These are phyloP conservation scores for Ailurus styani DNA, from an alignment of 2,113 vertebrate genomes.

Conservation along the genomic window DNA sequence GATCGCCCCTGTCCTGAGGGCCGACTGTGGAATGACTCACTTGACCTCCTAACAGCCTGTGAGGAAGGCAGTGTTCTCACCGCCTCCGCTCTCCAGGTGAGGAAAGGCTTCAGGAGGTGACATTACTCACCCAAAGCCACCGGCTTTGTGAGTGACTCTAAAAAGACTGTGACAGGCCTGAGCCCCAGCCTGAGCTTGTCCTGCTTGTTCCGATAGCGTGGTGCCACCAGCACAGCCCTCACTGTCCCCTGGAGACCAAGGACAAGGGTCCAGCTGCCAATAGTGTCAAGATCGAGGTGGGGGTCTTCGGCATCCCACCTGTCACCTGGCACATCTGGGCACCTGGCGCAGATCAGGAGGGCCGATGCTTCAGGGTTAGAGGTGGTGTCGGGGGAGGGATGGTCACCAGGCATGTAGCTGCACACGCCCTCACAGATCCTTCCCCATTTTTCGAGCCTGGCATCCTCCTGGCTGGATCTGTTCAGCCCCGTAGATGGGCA, in stretches of 20 bases:
- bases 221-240: not conserved
- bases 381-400: not conserved
- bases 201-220: not conserved
- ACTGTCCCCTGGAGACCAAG: not conserved
- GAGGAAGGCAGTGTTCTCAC: not conserved
- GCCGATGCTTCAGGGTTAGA: not conserved
- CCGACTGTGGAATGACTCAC: not conserved
- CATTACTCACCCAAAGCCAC: not conserved
- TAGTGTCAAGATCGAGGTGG: not conserved
- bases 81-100: not conserved
- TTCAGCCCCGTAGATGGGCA: rapidly evolving
- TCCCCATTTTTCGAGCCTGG: not conserved
- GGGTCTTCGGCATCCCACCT: not conserved
- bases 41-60: not conserved
- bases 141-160: not conserved
- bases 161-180: not conserved
- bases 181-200: not conserved
- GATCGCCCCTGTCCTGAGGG: not conserved
- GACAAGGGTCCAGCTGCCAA: not conserved
- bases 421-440: not conserved
- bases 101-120: not conserved
- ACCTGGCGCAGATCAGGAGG: not conserved
- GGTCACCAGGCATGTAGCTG: not conserved
- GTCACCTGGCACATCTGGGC: not conserved
- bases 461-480: not conserved